Evolutionary conservation across 2,113 vertebrate genomes (phyloP).

Genomic region (Podarcis muralis): DNA sequence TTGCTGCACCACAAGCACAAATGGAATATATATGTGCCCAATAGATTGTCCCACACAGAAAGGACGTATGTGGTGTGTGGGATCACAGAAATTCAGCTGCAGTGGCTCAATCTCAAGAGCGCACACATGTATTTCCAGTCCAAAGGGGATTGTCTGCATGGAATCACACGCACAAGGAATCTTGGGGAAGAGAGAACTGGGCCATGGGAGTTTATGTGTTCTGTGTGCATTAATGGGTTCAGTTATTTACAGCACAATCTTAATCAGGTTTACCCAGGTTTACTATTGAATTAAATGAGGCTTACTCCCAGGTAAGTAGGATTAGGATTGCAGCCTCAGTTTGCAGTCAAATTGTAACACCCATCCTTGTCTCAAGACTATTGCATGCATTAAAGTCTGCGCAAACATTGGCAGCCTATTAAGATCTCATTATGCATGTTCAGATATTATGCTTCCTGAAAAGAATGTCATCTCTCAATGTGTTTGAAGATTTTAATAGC

Average conservation of each 20-base stretch:
- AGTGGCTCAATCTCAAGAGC: not conserved
- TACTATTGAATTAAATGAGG: no score
- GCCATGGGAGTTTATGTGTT: not conserved
- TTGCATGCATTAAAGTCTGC: not conserved
- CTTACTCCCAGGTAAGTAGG: no score
- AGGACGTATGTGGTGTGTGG: not conserved
- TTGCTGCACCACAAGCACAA: not conserved
- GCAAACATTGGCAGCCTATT: not conserved
- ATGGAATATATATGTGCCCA: no score
- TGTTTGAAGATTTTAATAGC: not conserved
- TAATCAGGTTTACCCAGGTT: no score
- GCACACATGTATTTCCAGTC: not conserved
- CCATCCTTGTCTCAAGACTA: not conserved
- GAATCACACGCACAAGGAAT: not conserved
- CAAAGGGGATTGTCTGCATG: not conserved
- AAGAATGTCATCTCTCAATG: slow-evolving; percentile 8
- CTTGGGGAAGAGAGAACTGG: not conserved
- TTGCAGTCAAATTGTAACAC: not conserved
- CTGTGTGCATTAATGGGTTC: not conserved
- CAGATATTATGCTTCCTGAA: not conserved
- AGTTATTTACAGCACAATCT: not conserved
- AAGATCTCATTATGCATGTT: not conserved
- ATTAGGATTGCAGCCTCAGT: not conserved
- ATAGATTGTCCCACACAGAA: not conserved
- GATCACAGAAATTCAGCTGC: not conserved